phyloP scores from a whole-genome alignment of 2,888 invertebrate genomes.

The Stictocephala bisonia region DNA sequence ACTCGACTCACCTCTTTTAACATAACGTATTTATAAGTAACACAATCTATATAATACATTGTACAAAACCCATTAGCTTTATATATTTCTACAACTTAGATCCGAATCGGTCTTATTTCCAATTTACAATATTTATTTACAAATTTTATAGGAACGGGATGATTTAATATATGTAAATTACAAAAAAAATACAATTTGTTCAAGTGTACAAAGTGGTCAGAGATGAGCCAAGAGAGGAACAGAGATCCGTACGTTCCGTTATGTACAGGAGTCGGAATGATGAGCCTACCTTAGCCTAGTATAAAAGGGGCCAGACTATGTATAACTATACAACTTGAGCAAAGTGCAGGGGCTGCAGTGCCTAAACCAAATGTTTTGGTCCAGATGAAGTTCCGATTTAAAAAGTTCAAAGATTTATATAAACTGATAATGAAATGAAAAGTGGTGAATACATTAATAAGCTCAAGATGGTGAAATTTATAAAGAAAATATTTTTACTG shows the following conservation, averaged over 20 bases:
- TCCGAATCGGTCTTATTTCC: constrained; percentile 40
- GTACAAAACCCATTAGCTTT: constrained; percentile 40
- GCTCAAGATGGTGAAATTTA: constrained; percentile 34
- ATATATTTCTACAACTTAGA: constrained; percentile 41
- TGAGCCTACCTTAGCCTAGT: constrained; percentile 42
- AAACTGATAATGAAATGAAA: constrained; percentile 18
- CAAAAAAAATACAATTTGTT: constrained; percentile 44
- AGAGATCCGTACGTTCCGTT: constrained; percentile 39
- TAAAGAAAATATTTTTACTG: constrained; percentile 11
- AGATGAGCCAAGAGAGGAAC: constrained; percentile 34
- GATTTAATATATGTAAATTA: constrained; percentile 41
- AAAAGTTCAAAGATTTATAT: background rate
- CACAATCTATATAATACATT: constrained; percentile 42
- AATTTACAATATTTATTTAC: constrained; percentile 48
- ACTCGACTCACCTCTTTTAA: constrained; percentile 30
- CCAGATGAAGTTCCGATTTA: constrained; percentile 18
- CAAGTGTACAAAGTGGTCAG: constrained; percentile 21
- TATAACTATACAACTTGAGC: constrained; percentile 43
- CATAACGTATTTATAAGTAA: constrained; percentile 39
- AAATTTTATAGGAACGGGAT: constrained; percentile 45
- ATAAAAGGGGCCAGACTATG: constrained; percentile 42
- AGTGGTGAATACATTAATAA: constrained; percentile 33
- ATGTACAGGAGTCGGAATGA: constrained; percentile 38
- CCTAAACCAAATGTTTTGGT: constrained; percentile 39
- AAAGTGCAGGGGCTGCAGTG: constrained; percentile 38